Conservation (phyloP, 2,113 vertebrate species). For the mouse (Mus musculus) region GRCm39 chr6:54265501-54266000, state of each 20-base stretch:
- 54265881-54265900: neutral
- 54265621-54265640: neutral
- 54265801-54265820: neutral
- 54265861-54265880: neutral
- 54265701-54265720: too few relatives aligned
- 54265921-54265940: neutral
- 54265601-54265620: neutral
- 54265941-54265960: slow-evolving; percentile 58
- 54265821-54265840: neutral
- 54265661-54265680: neutral
- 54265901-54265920: neutral
- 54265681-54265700: neutral
- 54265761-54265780: neutral
- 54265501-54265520: neutral
- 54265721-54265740: neutral
- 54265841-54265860: neutral
- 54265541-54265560: neutral
- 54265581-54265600: neutral
- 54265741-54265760: neutral
- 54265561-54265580: neutral
- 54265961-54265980: slow-evolving; percentile 64
- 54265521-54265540: neutral
- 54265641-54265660: neutral
- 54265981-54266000: slow-evolving; percentile 62
- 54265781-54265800: neutral